Base-by-base conservation (phyloP, 2,888 invertebrate genomes). In the Iphiclides podalirius region DNA sequence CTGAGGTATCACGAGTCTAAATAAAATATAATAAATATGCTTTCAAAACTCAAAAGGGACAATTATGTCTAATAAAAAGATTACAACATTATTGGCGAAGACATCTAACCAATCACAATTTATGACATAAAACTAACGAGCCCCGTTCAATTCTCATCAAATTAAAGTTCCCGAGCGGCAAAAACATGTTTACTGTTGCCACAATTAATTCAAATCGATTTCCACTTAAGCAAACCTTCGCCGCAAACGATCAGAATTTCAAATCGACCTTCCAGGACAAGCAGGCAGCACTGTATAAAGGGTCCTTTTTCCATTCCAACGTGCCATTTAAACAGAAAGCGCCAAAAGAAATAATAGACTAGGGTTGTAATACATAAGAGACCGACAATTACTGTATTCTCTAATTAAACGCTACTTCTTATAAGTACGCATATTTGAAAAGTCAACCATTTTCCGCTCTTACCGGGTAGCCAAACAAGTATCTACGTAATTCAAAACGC, bases 171-270 rank as follows among this genome's bases (percentile, higher is more conserved):
- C 70, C 63, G 41, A 50, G 53, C 56, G 55, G 70, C 71, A 84
- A 85, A 79, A 84, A 80, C 62, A 54, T n/a, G n/a, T 57, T 63
- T 15, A 20, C 23, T 39, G 11, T 26, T 60, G 61, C 60, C 58
- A 65, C 79, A 84, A 85, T 84, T 83, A 85, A 84, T 86, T 86
- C 81, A 82, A 85, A 86, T 84, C 80, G 82, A 85, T 85, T 82
- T 84, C 81, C 79, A 84, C 81, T 81, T 76, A 77, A 75, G 68
- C 75, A 70, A 75, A 72, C 70, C 72, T 65, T 70, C 70, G 73
- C 75, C 71, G 72, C 74, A 71, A 70, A 72, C 67, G 78, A 87
- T 87, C 83, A 79, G 86, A 86, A 86, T 88, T 87, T 86, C 80
- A 86, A 87, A 87, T 86, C 70, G 72, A 68, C 67, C 79, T 74